phyloP scores from a whole-genome alignment of 2,888 invertebrate genomes.

The Tenodera sinensis region DNA sequence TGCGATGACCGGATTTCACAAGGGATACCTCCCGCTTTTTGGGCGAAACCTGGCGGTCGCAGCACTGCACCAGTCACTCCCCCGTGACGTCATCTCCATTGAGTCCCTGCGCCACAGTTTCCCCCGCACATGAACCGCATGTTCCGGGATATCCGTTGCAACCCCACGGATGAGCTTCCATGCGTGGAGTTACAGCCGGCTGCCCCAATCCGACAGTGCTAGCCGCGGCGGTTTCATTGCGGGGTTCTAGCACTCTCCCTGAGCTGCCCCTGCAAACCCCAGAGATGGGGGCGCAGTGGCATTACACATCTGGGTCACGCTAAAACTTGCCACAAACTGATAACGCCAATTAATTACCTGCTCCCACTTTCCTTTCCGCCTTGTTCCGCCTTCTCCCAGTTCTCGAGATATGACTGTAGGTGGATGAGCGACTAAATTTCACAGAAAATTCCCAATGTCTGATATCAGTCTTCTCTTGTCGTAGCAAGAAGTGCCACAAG shows the following conservation, averaged over 20 bases:
- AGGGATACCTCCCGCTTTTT: constrained; percentile 25
- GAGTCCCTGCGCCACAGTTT: neutral
- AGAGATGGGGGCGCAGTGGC: too few species aligned
- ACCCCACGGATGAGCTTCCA: neutral
- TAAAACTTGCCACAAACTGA: too few species aligned
- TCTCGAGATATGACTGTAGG: too few species aligned
- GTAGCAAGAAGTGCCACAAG: too few species aligned
- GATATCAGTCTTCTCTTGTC: too few species aligned
- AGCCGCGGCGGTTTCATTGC: neutral
- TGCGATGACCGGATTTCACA: constrained; percentile 46
- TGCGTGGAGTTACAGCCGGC: neutral
- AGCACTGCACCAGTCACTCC: constrained; percentile 22
- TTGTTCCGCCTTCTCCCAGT: too few species aligned
- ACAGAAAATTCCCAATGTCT: too few species aligned
- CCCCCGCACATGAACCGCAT: neutral
- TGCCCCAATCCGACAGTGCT: neutral
- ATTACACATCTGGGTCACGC: too few species aligned
- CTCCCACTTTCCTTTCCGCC: too few species aligned
- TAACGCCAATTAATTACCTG: too few species aligned
- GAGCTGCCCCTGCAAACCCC: too few species aligned
- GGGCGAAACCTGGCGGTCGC: constrained; percentile 13
- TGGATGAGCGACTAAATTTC: too few species aligned
- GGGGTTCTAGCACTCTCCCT: neutral
- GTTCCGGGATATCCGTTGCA: neutral
- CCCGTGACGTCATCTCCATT: constrained; percentile 24